Conservation (phyloP, 2,888 invertebrate genomes). For the Hipparchia semele region DNA sequence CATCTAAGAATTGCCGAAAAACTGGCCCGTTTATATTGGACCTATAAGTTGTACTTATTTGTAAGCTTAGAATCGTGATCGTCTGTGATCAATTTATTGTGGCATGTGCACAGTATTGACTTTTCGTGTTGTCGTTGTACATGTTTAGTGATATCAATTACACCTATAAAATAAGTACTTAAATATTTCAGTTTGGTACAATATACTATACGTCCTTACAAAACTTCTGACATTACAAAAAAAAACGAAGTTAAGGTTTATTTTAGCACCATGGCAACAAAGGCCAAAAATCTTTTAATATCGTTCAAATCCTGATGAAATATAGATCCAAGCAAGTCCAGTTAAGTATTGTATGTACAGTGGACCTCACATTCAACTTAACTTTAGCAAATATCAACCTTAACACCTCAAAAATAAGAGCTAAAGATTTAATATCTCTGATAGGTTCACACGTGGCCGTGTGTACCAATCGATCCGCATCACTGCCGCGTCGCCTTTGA, state of each 20-base stretch:
- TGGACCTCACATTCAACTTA: background rate
- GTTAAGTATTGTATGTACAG: conserved; percentile 7
- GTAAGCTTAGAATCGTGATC: conserved; percentile 35
- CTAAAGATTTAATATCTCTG: background rate
- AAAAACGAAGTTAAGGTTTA: background rate
- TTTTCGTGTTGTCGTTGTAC: background rate
- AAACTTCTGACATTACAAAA: no score
- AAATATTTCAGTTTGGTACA: no score
- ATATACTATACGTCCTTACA: no score
- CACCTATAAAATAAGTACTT: no score
- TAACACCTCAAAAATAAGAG: background rate
- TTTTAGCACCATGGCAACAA: background rate
- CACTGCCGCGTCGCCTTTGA: conserved; percentile 53
- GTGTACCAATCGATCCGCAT: conserved; percentile 49
- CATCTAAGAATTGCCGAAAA: background rate
- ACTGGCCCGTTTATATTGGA: background rate
- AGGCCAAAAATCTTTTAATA: background rate
- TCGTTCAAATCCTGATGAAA: conserved; percentile 6
- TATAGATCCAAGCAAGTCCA: conserved; percentile 9
- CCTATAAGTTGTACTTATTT: conserved; percentile 39
- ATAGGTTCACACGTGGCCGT: conserved; percentile 2
- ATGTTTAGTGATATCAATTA: background rate
- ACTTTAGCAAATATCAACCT: background rate
- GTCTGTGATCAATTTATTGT: conserved; percentile 33
- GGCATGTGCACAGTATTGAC: background rate